Base-by-base conservation (phyloP, 2,113 vertebrate species). In the Notarius quadriscutis region DNA sequence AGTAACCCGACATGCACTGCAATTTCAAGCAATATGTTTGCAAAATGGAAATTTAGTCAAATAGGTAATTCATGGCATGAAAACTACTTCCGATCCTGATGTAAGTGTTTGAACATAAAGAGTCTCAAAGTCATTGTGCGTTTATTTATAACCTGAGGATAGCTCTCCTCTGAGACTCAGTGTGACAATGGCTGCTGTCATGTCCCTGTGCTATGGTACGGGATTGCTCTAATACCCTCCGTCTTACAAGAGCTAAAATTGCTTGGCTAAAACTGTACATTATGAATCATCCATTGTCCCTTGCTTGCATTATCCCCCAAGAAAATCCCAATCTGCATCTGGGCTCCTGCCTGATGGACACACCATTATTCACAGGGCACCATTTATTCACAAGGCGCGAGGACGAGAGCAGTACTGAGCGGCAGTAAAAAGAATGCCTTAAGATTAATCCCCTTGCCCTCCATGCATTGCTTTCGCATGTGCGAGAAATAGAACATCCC, bases 201-300 rank as follows among this genome's bases (percentile, higher is more conserved):
- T 86, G 78, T 88, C 17, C 69, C 51, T 84, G 90, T 85, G 89
- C 92, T 89, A 92, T 86, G 58, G 74, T 85, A 87, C 81, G 78
- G 91, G 89, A 93, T 91, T 89, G 88, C 79, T 87, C 92, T 92
- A 94, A 94, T 93, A 91, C 91, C 86, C 89, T 84, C 85, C 65
- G 72, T 63, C 82, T 86, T 91, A 94, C 92, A 95, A 95, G 92
- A 91, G 92, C 89, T 87, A 90, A 86, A 92, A 94, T 91, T 89
- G 83, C 91, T 88, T 83, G 92, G 92, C 93, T 94, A 93, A 95
- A 95, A 95, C 92, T 93, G 93, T 92, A 95, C 93, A 94, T 96
- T 95, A 95, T 93, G 93, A 95, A 95, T 95, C 93, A 95, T 93
- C 93, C 94, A 94, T 95, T 96, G 94, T 95, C 91, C 82, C 77